Base-by-base conservation (phyloP, 2,797 vertebrate genomes). In the Centropyge bicolor region DNA sequence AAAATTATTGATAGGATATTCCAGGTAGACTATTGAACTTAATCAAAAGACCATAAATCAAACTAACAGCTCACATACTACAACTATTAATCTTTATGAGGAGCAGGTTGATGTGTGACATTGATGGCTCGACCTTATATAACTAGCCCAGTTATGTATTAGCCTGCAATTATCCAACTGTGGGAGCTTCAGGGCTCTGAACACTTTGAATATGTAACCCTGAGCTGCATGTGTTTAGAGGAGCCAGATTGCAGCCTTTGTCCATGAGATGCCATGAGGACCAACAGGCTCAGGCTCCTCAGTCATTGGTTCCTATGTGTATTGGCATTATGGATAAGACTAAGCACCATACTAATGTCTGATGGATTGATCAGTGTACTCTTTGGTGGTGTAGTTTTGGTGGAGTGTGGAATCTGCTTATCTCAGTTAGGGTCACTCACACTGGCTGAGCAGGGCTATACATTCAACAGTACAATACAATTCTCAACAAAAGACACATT, bases 111-210 rank as follows among this genome's bases (percentile, higher is more conserved):
- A 46, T 6, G 0, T 62, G 35, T 45, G 4, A 67, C 20, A 49
- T 3, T 31, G 35, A 43, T 9, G 27, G 6, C 36, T 24, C 27
- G 36, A 8, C 12, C 22, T 74, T 74, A 55, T 56, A 35, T 59
- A 75, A 90, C 67, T n/a, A 13, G 55, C 65, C 16, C 10, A 67
- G 41, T 75, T 64, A 54, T 49, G 40, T 45, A 61, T 69, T 52
- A 51, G 6, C 16, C 45, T 59, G 40, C 31, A 71, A 61, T 64
- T 60, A 45, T 52, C 3, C 22, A 79, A 65, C 68, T 57, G 69
- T 41, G 5, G 52, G n/a, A 57, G 67, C 36, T 20, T 49, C 10
- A 20, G 48, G 4, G 24, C 11, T 5, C 1, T 35, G 59, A n/a
- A 12, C 19, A n/a, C 70, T 45, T 49, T 72, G 62, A 48, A 70